phyloP scores from a whole-genome alignment of 92 coral and sea anemone species.

The Paragorgia papillata region DNA sequence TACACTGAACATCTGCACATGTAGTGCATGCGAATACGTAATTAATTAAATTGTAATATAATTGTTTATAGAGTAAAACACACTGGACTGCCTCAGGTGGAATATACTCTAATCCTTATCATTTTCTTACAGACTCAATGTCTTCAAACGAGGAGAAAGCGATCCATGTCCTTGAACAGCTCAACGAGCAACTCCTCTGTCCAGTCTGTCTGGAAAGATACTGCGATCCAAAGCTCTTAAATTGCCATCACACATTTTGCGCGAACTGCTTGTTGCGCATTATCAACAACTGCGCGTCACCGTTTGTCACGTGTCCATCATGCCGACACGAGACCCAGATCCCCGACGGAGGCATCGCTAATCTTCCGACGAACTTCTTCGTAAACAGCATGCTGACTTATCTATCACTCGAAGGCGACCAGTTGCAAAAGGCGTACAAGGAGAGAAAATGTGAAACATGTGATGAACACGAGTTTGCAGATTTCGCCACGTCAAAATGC shows the following conservation, averaged over 20 bases:
- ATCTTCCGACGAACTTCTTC: conserved; percentile 76
- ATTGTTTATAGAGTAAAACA: too few species aligned
- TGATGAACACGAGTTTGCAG: conserved; percentile 74
- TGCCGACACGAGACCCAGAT: conserved; percentile 80
- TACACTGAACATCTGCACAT: too few species aligned
- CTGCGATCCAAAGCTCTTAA: conserved; percentile 72
- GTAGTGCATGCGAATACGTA: too few species aligned
- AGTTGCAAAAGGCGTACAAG: conserved; percentile 67
- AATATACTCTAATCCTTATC: too few species aligned
- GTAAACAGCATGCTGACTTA: conserved; percentile 85
- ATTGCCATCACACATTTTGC: conserved; percentile 95
- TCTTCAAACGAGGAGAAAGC: conserved; percentile 53
- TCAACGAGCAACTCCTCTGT: conserved; percentile 90
- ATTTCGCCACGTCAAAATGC: conserved; percentile 89
- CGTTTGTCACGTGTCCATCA: conserved; percentile 64
- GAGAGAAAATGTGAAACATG: conserved; percentile 81
- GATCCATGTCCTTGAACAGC: conserved; percentile 83
- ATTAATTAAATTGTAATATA: too few species aligned
- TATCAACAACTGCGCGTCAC: conserved; percentile 74
- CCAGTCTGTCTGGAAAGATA: conserved; percentile 90
- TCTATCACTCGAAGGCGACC: conserved; percentile 79
- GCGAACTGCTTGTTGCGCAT: conserved; percentile 84
- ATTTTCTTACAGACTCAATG: conserved; percentile 9
- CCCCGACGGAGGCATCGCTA: conserved; percentile 74
- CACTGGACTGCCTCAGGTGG: too few species aligned